phyloP scores from a whole-genome alignment of 2,797 vertebrate genomes.

The Heliangelus exortis region DNA sequence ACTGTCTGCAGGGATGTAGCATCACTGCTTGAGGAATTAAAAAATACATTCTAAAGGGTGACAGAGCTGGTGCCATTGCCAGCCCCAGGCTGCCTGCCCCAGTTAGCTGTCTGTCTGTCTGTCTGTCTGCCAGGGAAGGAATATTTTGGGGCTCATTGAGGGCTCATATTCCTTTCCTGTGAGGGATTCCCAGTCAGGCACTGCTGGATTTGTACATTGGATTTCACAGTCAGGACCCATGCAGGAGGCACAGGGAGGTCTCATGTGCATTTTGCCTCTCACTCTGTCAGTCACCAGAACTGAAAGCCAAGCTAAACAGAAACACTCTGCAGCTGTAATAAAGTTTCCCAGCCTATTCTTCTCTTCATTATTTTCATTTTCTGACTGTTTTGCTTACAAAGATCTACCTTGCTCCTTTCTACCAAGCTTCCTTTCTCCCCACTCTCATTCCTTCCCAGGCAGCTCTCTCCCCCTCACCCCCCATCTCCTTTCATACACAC shows the following conservation, averaged over 20 bases:
- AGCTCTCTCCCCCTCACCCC: neutral
- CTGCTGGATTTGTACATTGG: accelerated
- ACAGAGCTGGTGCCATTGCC: accelerated
- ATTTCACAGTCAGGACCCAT: accelerated
- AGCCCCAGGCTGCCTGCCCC: neutral
- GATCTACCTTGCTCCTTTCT: neutral
- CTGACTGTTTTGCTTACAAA: neutral
- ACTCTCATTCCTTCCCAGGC: neutral
- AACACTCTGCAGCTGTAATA: neutral
- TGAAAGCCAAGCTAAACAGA: neutral
- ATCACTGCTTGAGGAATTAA: neutral
- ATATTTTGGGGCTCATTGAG: too few relatives aligned
- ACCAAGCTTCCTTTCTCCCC: neutral
- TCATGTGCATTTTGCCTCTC: neutral
- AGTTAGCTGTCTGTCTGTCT: neutral
- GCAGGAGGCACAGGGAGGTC: neutral
- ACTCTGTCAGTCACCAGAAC: neutral
- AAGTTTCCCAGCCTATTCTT: neutral
- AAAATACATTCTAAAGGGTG: neutral
- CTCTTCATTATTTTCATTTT: neutral
- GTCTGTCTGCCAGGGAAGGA: too few relatives aligned
- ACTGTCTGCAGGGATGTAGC: neutral
- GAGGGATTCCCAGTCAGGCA: neutral
- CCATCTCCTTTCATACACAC: neutral
- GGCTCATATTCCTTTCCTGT: neutral